Evolutionary conservation across 2,113 vertebrate species (phyloP), one percentile per base, ranked within the genome.

Genomic region (Rhea pennata): DNA sequence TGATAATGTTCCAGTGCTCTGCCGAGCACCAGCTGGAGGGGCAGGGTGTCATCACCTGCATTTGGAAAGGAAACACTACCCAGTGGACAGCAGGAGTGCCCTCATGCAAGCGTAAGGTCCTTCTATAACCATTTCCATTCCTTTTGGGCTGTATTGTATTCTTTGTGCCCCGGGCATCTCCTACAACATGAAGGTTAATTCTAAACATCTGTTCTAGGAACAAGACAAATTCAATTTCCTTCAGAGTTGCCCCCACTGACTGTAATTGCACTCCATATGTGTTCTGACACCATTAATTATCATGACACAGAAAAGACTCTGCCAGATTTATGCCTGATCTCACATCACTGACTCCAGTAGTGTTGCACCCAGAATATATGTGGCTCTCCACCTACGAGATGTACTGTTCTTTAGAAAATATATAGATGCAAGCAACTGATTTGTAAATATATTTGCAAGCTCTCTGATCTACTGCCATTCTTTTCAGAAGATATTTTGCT

Each of bases 1-100:
- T 99, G 65, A 97, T 99, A 15, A 90, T 93, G 1, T 98, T 99
- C 95, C 98, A 98, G 96, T 99, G 99, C 88, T 98, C 98, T 1
- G 94, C 94, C 0, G 98, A 97, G 81, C 98, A 99, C 95, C 98
- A 97, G 84, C 96, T 99, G 95, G 74, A 99, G 12, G 99, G 99
- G 23, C 95, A 97, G 0, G 96, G 96, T 16, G 16, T 98, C n/a
- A 95, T 97, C 59, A 98, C 96, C 78, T 99, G 99, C 5, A 3
- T 98, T 40, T 98, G 98, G 98, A 98, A 92, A 77, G 97, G 93
- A 31, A 98, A 97, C 70, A 19, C 92, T 29, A 96, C 98, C 4
- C 95, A 98, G 78, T 99, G 99, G 99, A 98, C 97, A 56, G 98
- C 98, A 0, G 97, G 96, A 15, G 94, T 89, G 15, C 98, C 98